A percentile compares a stretch with the other conserved stretches of the same genome.
Evolutionary conservation across 2,113 vertebrate genomes (phyloP).

Genomic region (Gallinago undulata): DNA sequence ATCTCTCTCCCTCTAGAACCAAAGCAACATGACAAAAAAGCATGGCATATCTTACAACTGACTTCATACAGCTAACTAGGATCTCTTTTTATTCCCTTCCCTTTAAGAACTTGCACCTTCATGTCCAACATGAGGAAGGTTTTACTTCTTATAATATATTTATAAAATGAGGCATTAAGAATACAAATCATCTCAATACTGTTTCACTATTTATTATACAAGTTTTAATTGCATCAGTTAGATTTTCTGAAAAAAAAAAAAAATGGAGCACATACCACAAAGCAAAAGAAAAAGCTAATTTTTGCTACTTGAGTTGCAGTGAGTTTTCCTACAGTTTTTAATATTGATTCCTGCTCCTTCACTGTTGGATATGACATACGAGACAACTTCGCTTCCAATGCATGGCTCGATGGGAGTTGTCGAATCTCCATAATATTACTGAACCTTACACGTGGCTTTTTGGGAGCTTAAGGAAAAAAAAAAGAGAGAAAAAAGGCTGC

Average conservation of each 20-base stretch:
- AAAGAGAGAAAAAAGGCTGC: neutral
- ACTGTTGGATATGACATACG: conserved; percentile 91
- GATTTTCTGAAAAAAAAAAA: neutral
- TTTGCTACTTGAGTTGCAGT: conserved; percentile 93
- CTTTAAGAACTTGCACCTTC: neutral
- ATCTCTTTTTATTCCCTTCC: neutral
- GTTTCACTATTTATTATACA: neutral
- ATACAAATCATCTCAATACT: neutral
- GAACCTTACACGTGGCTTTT: conserved; percentile 92
- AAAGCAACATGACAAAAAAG: neutral
- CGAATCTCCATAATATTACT: conserved; percentile 98
- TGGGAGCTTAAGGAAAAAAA: conserved; percentile 71
- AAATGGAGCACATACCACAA: conserved; percentile 83
- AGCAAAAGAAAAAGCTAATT: conserved; percentile 98
- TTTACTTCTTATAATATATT: neutral
- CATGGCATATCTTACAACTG: neutral
- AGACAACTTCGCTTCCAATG: conserved; percentile 94
- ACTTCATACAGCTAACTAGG: neutral
- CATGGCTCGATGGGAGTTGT: conserved; percentile 92
- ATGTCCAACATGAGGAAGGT: neutral
- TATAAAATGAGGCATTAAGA: neutral
- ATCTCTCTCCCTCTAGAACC: neutral
- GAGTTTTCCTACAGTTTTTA: conserved; percentile 89
- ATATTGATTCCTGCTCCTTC: conserved; percentile 87
- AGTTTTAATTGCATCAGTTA: neutral